These are phyloP conservation scores for Crax fasciolata DNA, from an alignment of 2,797 vertebrate species.

Conservation along the genomic window DNA sequence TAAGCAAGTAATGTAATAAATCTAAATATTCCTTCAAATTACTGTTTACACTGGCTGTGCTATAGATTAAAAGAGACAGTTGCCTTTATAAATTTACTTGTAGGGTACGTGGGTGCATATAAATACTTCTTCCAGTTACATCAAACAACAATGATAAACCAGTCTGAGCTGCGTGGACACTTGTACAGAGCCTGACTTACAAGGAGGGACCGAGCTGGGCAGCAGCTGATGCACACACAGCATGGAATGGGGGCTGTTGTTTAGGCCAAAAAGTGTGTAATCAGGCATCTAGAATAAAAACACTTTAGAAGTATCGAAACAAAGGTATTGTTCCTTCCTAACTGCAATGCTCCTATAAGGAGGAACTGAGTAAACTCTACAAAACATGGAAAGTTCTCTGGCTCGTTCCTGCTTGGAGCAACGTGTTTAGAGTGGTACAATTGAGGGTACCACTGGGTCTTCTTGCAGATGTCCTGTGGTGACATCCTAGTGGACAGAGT, in stretches of 20 bases:
- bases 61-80: constrained; percentile 90
- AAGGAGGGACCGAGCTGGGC: constrained; percentile 17
- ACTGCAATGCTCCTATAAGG: constrained; percentile 66
- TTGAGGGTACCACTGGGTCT: background rate
- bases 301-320: constrained; percentile 59
- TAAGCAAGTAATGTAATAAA: constrained; percentile 79
- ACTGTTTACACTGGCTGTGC: constrained; percentile 82
- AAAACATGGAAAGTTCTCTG: constrained; percentile 34
- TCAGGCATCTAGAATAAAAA: constrained; percentile 62
- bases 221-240: constrained; percentile 53
- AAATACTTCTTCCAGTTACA: constrained; percentile 90
- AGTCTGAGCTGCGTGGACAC: constrained; percentile 79
- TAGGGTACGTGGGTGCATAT: constrained; percentile 59
- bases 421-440: fast-evolving
- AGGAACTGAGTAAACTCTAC: constrained; percentile 29
- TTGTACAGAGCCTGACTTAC: constrained; percentile 72
- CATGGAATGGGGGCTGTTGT: constrained; percentile 55
- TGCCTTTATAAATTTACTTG: constrained; percentile 87
- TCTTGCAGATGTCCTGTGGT: background rate
- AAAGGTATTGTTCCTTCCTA: constrained; percentile 78
- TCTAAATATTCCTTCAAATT: constrained; percentile 81
- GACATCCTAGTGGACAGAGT: too few species aligned
- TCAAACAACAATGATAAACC: constrained; percentile 85
- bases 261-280: constrained; percentile 78
- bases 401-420: background rate